phyloP scores from a whole-genome alignment of 2,113 vertebrate species.

The Gallinago undulata region DNA sequence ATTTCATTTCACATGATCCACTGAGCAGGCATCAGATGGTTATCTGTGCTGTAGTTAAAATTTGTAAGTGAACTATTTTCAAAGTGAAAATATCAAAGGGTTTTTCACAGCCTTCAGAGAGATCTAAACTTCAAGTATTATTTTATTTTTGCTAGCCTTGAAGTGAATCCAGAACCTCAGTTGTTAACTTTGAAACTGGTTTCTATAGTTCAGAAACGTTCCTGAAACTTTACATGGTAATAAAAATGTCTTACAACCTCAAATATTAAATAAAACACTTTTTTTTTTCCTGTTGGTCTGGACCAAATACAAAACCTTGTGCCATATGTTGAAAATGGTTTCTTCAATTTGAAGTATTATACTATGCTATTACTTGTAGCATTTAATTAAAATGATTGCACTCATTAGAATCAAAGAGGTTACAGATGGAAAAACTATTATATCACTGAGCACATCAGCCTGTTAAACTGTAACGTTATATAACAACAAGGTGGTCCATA shows the following conservation, averaged over 20 bases:
- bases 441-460: not conserved
- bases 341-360: conserved; percentile 7
- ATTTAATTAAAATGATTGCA: conserved; percentile 52
- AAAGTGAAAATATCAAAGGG: conserved; percentile 62
- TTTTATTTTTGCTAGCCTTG: conserved; percentile 61
- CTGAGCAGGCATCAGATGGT: conserved; percentile 12
- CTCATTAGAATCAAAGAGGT: conserved; percentile 25
- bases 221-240: conserved; percentile 57
- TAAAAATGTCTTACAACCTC: conserved; percentile 63
- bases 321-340: conserved; percentile 23
- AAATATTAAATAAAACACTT: conserved; percentile 59
- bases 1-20: conserved; percentile 1
- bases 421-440: not conserved
- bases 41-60: conserved; percentile 41
- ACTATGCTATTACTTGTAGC: not conserved
- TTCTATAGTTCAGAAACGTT: conserved; percentile 64
- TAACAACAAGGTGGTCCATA: not conserved
- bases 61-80: conserved; percentile 60
- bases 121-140: conserved; percentile 64
- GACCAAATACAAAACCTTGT: conserved; percentile 36
- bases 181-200: conserved; percentile 63
- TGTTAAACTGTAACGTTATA: not conserved
- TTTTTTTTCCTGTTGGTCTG: not conserved
- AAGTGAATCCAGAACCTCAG: conserved; percentile 61
- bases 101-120: conserved; percentile 51